Percentiles rank a stretch among this genome's conserved stretches.
Conservation (phyloP, 2,888 invertebrate species). For the Amphipoea lucens region DNA sequence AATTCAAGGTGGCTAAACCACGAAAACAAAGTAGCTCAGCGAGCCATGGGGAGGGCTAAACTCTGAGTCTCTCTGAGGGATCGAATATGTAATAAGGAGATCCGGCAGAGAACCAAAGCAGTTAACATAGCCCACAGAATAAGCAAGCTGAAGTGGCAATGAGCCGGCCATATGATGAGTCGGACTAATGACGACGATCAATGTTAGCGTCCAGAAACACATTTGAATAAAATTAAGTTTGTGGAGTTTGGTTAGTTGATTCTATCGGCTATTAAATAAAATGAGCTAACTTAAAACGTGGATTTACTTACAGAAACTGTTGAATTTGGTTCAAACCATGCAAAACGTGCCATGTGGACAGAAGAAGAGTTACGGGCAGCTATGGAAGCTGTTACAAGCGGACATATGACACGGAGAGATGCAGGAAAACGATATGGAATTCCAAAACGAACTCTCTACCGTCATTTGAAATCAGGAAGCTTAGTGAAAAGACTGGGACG, state of each 20-base stretch:
- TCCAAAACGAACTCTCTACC: conserved; percentile 16
- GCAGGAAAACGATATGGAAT: conserved; percentile 22
- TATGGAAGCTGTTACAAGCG: conserved; percentile 17
- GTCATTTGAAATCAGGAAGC: conserved; percentile 29
- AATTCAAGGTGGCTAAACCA: neutral
- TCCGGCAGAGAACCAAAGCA: neutral
- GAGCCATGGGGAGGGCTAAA: neutral
- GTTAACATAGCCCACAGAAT: neutral
- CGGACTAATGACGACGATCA: neutral
- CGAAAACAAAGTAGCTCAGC: no score
- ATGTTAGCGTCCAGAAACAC: neutral
- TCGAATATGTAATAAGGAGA: neutral
- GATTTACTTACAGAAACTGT: conserved; percentile 8
- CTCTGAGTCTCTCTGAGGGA: neutral
- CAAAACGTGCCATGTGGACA: conserved; percentile 17
- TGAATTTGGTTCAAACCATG: neutral
- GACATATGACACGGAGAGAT: neutral
- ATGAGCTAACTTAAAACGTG: neutral
- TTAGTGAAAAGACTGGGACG: conserved; percentile 21
- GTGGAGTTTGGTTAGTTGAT: neutral
- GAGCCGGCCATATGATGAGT: neutral
- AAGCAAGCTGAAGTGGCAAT: neutral
- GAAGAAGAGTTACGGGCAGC: conserved; percentile 33
- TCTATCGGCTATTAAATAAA: neutral
- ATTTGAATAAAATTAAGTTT: neutral